Evolutionary conservation across 2,888 invertebrate genomes (phyloP).

Genomic region (Caenorhabditis sp.): DNA sequence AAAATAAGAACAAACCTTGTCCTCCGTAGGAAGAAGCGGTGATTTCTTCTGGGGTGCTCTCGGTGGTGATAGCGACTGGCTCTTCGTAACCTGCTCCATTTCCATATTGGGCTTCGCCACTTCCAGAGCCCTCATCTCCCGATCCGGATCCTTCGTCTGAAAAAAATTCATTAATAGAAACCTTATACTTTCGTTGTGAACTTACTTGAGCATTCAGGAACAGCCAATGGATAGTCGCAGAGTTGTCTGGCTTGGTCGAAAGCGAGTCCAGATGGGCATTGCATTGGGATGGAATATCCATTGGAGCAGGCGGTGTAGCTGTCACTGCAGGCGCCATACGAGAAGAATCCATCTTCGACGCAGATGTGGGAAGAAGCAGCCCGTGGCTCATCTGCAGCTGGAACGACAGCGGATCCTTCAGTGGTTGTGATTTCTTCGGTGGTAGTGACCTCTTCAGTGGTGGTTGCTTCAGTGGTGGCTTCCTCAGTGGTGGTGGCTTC

Average conservation of each 20-base stretch:
- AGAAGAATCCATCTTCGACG: slow-evolving; percentile 34
- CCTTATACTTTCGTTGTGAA: no score
- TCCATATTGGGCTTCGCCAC: background rate
- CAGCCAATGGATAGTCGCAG: slow-evolving; percentile 37
- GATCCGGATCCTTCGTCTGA: slow-evolving; percentile 1
- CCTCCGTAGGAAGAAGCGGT: background rate
- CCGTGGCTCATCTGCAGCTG: background rate
- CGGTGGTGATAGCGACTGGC: slow-evolving; percentile 7
- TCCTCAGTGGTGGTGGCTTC: slow-evolving; percentile 4
- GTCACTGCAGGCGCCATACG: slow-evolving; percentile 36
- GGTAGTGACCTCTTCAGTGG: slow-evolving; percentile 6
- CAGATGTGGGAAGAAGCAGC: slow-evolving; percentile 1
- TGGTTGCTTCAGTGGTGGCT: background rate
- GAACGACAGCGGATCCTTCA: slow-evolving; percentile 11
- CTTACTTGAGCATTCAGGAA: slow-evolving; percentile 44
- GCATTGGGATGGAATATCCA: slow-evolving; percentile 31
- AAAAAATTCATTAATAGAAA: no score
- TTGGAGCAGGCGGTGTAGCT: slow-evolving; percentile 38
- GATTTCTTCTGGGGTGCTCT: slow-evolving; percentile 14
- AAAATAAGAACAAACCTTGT: no score
- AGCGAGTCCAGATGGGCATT: slow-evolving; percentile 37
- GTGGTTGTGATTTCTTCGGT: slow-evolving; percentile 2
- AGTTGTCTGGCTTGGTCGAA: slow-evolving; percentile 35
- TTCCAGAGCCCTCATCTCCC: background rate
- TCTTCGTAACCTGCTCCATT: slow-evolving; percentile 3